Evolutionary conservation across 2,888 invertebrate genomes (phyloP).

Genomic region (Erpobdella octoculata): DNA sequence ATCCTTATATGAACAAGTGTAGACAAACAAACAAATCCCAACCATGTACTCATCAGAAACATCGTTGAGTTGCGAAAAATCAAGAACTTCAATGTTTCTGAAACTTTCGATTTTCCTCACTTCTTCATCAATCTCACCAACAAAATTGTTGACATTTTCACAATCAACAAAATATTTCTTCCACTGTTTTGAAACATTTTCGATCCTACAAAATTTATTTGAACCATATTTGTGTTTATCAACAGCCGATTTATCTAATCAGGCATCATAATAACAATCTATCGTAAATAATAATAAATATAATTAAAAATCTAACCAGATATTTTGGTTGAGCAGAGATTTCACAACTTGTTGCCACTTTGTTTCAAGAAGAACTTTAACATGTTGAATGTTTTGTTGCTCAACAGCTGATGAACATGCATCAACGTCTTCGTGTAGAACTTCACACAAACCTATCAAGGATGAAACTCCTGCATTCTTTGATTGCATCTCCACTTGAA

Average conservation of each 20-base stretch:
- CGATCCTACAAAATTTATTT: not conserved
- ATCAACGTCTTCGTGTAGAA: not conserved
- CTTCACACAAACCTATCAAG: not conserved
- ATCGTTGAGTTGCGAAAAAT: not conserved
- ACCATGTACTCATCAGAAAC: too few relatives aligned
- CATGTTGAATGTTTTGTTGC: not conserved
- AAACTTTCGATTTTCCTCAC: not conserved
- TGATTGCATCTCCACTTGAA: not conserved
- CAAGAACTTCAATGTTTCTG: not conserved
- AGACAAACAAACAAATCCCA: too few relatives aligned
- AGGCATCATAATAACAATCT: too few relatives aligned
- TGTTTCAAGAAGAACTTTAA: not conserved
- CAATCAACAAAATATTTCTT: conserved; percentile 1
- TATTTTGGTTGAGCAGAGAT: not conserved
- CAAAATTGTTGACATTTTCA: not conserved
- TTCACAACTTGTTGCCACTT: not conserved
- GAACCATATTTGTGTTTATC: not conserved
- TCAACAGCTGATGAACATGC: not conserved
- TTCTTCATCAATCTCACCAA: not conserved
- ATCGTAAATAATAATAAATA: too few relatives aligned
- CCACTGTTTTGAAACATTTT: not conserved
- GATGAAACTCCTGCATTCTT: not conserved
- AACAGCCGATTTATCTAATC: too few relatives aligned
- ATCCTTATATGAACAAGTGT: too few relatives aligned
- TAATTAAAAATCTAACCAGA: too few relatives aligned